These are phyloP conservation scores for Anhinga anhinga DNA, from an alignment of 2,113 vertebrate species.

Conservation along the genomic window DNA sequence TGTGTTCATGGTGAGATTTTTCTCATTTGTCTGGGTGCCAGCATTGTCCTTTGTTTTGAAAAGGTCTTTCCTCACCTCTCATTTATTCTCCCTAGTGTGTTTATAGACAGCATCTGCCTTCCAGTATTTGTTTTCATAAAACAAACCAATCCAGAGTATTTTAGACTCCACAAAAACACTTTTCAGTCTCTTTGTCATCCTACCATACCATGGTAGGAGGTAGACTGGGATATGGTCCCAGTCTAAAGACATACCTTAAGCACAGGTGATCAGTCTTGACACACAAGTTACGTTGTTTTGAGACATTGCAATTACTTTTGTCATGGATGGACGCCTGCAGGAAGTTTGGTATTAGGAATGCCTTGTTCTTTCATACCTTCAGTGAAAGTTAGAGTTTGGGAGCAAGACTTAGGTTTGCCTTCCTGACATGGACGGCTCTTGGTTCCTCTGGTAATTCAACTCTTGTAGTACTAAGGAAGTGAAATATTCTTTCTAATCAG, in stretches of 20 bases:
- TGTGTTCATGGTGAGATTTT: neutral
- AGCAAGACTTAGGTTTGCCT: neutral
- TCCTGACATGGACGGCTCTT: neutral
- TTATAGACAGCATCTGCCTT: neutral
- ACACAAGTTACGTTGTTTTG: neutral
- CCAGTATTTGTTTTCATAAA: neutral
- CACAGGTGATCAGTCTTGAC: neutral
- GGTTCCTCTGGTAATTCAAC: neutral
- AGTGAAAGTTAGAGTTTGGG: neutral
- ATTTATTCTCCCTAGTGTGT: neutral
- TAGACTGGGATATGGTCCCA: neutral
- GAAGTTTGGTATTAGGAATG: neutral
- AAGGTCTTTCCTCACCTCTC: neutral
- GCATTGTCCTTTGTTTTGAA: neutral
- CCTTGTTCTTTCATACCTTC: neutral
- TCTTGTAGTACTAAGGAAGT: neutral
- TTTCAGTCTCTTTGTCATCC: neutral
- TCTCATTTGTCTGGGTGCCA: neutral
- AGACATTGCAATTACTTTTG: neutral
- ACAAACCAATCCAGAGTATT: neutral
- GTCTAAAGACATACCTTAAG: neutral
- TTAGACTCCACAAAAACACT: neutral
- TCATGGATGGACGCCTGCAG: neutral
- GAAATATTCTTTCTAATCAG: neutral
- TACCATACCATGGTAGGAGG: no score